These are phyloP conservation scores for Odontamblyopus lacepedii DNA, from an alignment of 2,797 vertebrate species.

Conservation along the genomic window DNA sequence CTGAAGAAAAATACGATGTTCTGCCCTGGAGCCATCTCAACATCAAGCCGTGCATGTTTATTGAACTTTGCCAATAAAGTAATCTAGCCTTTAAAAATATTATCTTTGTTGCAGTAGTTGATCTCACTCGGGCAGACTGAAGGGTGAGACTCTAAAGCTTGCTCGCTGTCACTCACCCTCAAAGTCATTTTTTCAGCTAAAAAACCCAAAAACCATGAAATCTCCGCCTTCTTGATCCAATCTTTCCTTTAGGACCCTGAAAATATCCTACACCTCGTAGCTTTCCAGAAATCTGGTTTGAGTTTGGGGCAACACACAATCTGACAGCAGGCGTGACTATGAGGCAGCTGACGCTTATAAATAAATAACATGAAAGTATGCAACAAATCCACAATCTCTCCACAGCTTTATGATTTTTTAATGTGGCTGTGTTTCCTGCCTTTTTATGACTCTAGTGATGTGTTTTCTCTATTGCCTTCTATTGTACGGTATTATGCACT, in stretches of 20 bases:
- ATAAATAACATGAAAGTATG: constrained; percentile 70
- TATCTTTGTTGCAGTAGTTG: constrained; percentile 51
- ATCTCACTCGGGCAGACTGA: constrained; percentile 32
- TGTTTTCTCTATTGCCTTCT: constrained; percentile 15
- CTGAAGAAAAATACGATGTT: constrained; percentile 23
- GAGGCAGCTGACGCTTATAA: constrained; percentile 75
- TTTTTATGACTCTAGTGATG: constrained; percentile 7
- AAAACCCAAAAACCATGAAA: constrained; percentile 57
- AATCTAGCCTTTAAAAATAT: constrained; percentile 50
- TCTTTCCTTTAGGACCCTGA: constrained; percentile 66
- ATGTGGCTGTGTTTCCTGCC: constrained; percentile 32
- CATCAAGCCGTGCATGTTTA: constrained; percentile 47
- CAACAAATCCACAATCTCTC: constrained; percentile 56
- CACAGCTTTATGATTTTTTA: constrained; percentile 66
- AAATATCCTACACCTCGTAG: constrained; percentile 62
- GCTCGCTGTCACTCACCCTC: constrained; percentile 51
- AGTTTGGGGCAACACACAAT: constrained; percentile 68
- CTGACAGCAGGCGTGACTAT: constrained; percentile 50
- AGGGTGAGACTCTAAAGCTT: constrained; percentile 36
- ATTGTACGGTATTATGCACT: constrained; percentile 27
- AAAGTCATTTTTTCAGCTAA: constrained; percentile 6
- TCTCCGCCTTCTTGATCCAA: constrained; percentile 61
- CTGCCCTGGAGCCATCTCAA: constrained; percentile 31
- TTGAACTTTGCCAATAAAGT: constrained; percentile 52
- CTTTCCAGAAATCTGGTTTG: constrained; percentile 75